phyloP scores from a whole-genome alignment of 2,797 vertebrate species.

The Cygnus olor region DNA sequence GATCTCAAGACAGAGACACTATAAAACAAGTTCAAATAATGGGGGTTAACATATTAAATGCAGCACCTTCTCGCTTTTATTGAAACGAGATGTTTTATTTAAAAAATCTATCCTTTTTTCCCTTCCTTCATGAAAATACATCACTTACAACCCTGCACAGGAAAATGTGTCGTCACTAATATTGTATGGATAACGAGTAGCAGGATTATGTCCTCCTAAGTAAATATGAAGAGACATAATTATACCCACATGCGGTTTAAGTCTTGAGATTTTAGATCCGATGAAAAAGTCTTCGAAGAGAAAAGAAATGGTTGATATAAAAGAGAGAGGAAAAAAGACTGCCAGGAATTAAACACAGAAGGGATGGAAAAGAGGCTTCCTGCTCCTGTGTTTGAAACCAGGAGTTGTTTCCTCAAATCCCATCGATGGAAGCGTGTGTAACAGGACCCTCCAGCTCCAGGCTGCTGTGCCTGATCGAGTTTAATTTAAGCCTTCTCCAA shows the following conservation, averaged over 20 bases:
- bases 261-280: neutral
- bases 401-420: neutral
- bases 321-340: neutral
- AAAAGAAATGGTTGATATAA: neutral
- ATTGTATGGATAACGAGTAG: neutral
- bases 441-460: neutral
- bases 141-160: neutral
- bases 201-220: neutral
- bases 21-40: neutral
- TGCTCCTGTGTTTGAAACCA: neutral
- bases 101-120: neutral
- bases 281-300: neutral
- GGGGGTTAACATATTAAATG: neutral
- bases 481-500: neutral
- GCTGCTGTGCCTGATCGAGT: neutral
- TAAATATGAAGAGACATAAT: slow-evolving; percentile 28
- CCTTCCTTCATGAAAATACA: neutral
- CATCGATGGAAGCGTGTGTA: fast-evolving
- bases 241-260: neutral
- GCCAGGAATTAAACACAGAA: neutral
- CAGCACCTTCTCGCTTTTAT: neutral
- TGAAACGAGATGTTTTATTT: neutral
- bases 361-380: neutral
- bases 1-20: neutral
- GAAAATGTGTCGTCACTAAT: neutral